phyloP scores from a whole-genome alignment of 2,113 vertebrate species.

The Prinia subflava region DNA sequence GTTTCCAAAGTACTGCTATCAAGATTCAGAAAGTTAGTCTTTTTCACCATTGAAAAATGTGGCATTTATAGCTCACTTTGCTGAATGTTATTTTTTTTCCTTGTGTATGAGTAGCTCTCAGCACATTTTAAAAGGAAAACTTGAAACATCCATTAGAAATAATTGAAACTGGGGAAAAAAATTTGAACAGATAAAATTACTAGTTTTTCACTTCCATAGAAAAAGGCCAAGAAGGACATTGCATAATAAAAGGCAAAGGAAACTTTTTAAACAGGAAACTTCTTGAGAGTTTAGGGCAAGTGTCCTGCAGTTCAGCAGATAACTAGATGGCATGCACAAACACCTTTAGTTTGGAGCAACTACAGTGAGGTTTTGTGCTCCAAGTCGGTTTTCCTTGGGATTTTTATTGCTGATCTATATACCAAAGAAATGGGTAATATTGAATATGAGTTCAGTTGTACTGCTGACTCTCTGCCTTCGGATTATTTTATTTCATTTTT shows the following conservation, averaged over 20 bases:
- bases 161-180: neutral
- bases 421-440: neutral
- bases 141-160: constrained; percentile 6
- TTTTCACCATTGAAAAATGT: neutral
- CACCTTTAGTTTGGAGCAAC: neutral
- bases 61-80: neutral
- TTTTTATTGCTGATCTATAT: neutral
- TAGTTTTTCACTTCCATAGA: neutral
- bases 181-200: neutral
- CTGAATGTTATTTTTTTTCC: neutral
- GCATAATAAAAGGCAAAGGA: neutral
- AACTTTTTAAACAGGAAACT: neutral
- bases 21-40: neutral
- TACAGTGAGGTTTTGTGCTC: neutral
- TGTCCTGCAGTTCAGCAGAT: neutral
- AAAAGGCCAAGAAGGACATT: neutral
- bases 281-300: rapidly evolving
- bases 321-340: neutral
- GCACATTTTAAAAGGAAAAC: neutral
- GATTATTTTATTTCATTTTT: neutral
- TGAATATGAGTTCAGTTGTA: neutral
- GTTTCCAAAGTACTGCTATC: neutral
- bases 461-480: neutral
- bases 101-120: neutral
- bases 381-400: neutral